phyloP scores from a whole-genome alignment of 2,797 vertebrate species.

The Esox lucius region DNA sequence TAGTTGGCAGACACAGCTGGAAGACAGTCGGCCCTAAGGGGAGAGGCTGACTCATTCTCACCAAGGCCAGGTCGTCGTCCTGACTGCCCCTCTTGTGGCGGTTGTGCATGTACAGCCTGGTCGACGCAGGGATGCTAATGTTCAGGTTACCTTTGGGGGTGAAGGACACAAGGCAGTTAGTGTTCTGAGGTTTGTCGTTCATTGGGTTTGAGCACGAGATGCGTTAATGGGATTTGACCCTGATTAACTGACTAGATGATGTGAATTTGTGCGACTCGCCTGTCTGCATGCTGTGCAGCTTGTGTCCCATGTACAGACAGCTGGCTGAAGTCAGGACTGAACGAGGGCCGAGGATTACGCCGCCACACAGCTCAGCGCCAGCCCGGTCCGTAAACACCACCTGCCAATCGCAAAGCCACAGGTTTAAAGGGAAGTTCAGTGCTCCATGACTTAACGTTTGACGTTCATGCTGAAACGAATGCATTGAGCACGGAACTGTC shows the following conservation, averaged over 20 bases:
- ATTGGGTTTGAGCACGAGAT: too few relatives aligned
- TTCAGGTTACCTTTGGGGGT: constrained; percentile 28
- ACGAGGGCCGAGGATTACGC: constrained; percentile 76
- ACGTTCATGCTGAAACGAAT: background rate
- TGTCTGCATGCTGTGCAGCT: constrained; percentile 44
- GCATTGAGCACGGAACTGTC: background rate
- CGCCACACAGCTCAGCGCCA: constrained; percentile 77
- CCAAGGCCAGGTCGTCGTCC: constrained; percentile 78
- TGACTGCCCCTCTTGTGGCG: constrained; percentile 54
- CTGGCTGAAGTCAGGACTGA: constrained; percentile 81
- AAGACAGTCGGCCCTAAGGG: constrained; percentile 60
- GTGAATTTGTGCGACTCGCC: constrained; percentile 63
- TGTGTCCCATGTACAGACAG: constrained; percentile 66
- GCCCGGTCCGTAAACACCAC: constrained; percentile 69
- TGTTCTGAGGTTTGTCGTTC: background rate
- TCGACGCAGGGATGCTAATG: background rate
- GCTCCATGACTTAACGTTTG: background rate
- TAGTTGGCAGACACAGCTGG: constrained; percentile 82
- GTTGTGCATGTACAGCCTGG: constrained; percentile 61
- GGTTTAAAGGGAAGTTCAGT: background rate
- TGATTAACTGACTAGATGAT: too few relatives aligned
- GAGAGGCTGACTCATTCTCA: constrained; percentile 70
- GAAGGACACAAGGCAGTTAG: background rate
- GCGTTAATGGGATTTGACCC: background rate
- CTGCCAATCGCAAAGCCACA: constrained; percentile 58